These are phyloP conservation scores for Sycobia sp. DNA, from an alignment of 1,140 invertebrate species.

Conservation along the genomic window DNA sequence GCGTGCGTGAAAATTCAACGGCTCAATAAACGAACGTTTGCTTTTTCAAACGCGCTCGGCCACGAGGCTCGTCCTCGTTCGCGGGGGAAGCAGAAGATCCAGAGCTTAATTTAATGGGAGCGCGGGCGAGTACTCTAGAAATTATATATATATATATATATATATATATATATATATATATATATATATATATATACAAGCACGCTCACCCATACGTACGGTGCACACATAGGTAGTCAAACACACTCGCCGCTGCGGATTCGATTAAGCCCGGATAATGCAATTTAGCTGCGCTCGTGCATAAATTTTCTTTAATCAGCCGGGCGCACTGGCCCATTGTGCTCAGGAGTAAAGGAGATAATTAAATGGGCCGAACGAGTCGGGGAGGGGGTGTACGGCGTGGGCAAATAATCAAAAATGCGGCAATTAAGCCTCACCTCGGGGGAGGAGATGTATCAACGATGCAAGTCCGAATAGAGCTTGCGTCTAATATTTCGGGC, in stretches of 20 bases:
- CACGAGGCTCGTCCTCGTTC: not conserved
- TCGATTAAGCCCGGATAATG: slow-evolving; percentile 28
- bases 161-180: too few relatives aligned
- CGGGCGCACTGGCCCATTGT: not conserved
- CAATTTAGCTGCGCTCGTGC: slow-evolving; percentile 17
- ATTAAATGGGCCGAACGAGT: slow-evolving; percentile 7
- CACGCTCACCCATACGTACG: too few relatives aligned
- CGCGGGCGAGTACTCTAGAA: not conserved
- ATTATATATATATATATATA: too few relatives aligned
- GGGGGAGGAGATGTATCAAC: too few relatives aligned
- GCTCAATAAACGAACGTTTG: too few relatives aligned
- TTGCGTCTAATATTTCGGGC: too few relatives aligned
- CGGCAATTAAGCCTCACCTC: slow-evolving; percentile 5
- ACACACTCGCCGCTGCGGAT: slow-evolving; percentile 2
- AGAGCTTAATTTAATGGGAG: slow-evolving; percentile 17
- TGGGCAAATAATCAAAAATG: slow-evolving; percentile 7
- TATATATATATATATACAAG: too few relatives aligned
- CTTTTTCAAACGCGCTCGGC: too few relatives aligned
- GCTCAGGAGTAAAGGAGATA: slow-evolving; percentile 3
- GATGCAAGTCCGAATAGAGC: too few relatives aligned
- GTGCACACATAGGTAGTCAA: too few relatives aligned
- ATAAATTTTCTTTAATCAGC: slow-evolving; percentile 29
- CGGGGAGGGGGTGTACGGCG: too few relatives aligned
- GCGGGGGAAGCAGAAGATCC: not conserved
- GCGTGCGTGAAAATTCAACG: too few relatives aligned